Percentiles rank a stretch among this genome's conserved stretches.
Evolutionary conservation across 2,797 vertebrate species (phyloP).

Genomic region (Neomorphus geoffroyi): DNA sequence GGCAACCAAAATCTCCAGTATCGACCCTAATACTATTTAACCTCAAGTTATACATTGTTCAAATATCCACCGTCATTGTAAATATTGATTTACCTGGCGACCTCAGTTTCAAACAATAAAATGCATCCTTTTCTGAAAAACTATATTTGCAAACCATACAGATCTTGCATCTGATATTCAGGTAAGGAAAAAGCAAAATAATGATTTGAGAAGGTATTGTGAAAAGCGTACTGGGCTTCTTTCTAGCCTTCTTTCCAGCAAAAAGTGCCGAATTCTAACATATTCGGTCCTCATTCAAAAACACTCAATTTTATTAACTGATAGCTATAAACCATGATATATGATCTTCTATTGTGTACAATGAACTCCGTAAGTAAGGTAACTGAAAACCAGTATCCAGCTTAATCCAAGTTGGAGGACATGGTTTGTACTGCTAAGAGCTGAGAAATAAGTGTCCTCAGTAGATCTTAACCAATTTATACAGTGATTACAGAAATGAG

Average conservation of each 20-base stretch:
- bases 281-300: not conserved
- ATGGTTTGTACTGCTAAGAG: not conserved
- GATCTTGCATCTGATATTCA: not conserved
- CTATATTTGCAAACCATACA: not conserved
- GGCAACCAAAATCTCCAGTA: not conserved
- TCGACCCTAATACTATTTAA: not conserved
- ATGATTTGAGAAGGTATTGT: not conserved
- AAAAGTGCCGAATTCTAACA: not conserved
- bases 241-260: not conserved
- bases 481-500: not conserved
- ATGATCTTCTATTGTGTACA: not conserved
- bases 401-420: not conserved
- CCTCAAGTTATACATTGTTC: not conserved
- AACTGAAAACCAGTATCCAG: not conserved
- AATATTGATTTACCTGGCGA: not conserved
- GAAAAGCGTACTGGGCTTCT: fast-evolving
- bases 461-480: not conserved
- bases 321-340: not conserved
- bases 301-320: not conserved
- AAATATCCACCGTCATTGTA: not conserved
- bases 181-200: not conserved
- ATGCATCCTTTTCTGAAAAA: not conserved
- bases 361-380: not conserved
- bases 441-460: not conserved
- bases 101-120: not conserved